phyloP scores from a whole-genome alignment of 2,113 vertebrate genomes.

The Vanacampus margaritifer region DNA sequence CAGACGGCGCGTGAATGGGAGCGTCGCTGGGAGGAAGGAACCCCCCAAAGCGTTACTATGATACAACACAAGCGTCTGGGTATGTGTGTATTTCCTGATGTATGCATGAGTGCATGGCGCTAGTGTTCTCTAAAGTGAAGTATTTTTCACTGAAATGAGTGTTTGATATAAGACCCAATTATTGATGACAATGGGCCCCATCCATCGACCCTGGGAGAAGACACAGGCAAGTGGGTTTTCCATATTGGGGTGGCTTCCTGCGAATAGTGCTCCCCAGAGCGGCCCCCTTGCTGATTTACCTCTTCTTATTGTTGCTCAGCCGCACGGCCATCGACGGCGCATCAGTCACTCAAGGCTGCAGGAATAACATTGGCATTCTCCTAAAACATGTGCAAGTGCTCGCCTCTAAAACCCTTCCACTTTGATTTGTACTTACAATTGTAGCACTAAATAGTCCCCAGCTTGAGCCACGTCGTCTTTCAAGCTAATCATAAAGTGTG shows the following conservation, averaged over 20 bases:
- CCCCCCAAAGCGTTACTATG: conserved; percentile 54
- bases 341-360: conserved; percentile 54
- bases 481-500: conserved; percentile 45
- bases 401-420: conserved; percentile 49
- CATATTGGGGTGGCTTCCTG: conserved; percentile 37
- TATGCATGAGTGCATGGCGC: conserved; percentile 44
- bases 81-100: conserved; percentile 26
- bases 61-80: conserved; percentile 48
- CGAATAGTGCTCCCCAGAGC: conserved; percentile 51
- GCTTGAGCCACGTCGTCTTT: conserved; percentile 40
- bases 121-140: conserved; percentile 53
- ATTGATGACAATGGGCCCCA: conserved; percentile 56
- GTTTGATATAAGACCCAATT: conserved; percentile 62
- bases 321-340: conserved; percentile 49
- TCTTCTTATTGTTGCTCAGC: conserved; percentile 49
- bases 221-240: conserved; percentile 29
- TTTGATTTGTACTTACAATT: conserved; percentile 60
- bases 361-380: conserved; percentile 60
- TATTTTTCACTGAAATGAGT: conserved; percentile 57
- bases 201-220: conserved; percentile 45
- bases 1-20: conserved; percentile 50
- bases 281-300: conserved; percentile 42
- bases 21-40: conserved; percentile 54
- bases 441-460: conserved; percentile 39
- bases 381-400: conserved; percentile 60